Evolutionary conservation across 1,140 invertebrate species (phyloP).

Genomic region (Episyrphus balteatus): DNA sequence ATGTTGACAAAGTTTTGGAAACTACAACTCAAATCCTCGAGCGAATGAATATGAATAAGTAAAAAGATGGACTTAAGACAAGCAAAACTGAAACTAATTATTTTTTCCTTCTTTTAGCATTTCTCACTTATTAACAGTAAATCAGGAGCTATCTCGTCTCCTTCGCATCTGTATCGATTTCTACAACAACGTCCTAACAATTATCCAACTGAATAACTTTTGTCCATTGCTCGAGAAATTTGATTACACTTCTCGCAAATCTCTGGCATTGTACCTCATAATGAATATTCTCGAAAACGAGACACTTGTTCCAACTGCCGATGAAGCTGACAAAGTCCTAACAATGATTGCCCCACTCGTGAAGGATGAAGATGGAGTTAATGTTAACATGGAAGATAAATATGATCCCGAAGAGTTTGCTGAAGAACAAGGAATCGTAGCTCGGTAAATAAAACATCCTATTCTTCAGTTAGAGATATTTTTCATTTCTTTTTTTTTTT

Average conservation of each 20-base stretch:
- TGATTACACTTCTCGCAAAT: slow-evolving; percentile 79
- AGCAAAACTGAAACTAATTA: slow-evolving; percentile 1
- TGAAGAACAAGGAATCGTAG: slow-evolving; percentile 90
- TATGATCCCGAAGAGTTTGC: slow-evolving; percentile 90
- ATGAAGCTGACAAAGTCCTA: slow-evolving; percentile 69
- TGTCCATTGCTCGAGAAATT: slow-evolving; percentile 76
- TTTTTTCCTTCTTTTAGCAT: slow-evolving; percentile 15
- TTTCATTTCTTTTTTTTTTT: slow-evolving; percentile 1
- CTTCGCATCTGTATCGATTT: slow-evolving; percentile 90
- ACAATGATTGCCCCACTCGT: slow-evolving; percentile 76
- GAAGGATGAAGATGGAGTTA: slow-evolving; percentile 64
- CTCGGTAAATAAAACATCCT: slow-evolving; percentile 12
- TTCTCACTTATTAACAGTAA: slow-evolving; percentile 26
- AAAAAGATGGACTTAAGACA: slow-evolving; percentile 24
- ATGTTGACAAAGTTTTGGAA: slow-evolving; percentile 89
- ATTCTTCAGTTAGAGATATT: background rate
- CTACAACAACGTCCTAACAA: slow-evolving; percentile 84
- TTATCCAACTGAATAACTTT: slow-evolving; percentile 76
- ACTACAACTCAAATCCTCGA: slow-evolving; percentile 81
- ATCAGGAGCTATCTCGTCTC: slow-evolving; percentile 74
- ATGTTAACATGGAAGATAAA: slow-evolving; percentile 40
- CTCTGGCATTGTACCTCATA: slow-evolving; percentile 71
- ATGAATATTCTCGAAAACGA: slow-evolving; percentile 50
- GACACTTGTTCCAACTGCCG: slow-evolving; percentile 76
- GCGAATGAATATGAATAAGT: slow-evolving; percentile 65